Conservation (phyloP, 2,888 invertebrate genomes). For the Troides oblongomaculatus region DNA sequence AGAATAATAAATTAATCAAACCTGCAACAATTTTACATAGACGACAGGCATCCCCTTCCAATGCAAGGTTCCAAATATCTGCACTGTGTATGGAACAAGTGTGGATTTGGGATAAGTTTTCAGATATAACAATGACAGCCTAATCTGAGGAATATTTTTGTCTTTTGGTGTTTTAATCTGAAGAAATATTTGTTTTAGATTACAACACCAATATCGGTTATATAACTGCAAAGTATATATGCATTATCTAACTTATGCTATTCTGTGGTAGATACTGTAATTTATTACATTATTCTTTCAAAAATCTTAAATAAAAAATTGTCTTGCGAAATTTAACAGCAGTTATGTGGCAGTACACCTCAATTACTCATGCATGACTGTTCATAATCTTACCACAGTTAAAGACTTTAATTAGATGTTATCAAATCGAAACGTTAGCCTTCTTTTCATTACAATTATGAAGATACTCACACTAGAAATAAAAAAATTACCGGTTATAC, state of each 20-base stretch:
- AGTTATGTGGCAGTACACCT: too few species aligned
- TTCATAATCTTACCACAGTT: too few species aligned
- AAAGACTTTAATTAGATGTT: too few species aligned
- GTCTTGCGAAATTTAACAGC: too few species aligned
- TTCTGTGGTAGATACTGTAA: not conserved
- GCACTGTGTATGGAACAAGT: slow-evolving; percentile 57
- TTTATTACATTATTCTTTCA: too few species aligned
- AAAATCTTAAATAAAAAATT: too few species aligned
- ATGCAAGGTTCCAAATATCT: slow-evolving; percentile 61
- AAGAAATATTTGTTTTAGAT: slow-evolving; percentile 18
- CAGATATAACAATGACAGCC: slow-evolving; percentile 53
- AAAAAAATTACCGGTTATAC: slow-evolving; percentile 53
- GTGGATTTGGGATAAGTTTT: slow-evolving; percentile 44
- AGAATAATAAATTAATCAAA: slow-evolving; percentile 29
- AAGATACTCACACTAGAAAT: slow-evolving; percentile 52
- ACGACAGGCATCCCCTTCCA: slow-evolving; percentile 61
- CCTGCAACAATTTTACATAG: slow-evolving; percentile 59
- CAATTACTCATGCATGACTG: too few species aligned
- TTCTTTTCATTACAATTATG: not conserved
- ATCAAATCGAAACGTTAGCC: too few species aligned
- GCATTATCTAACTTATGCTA: not conserved
- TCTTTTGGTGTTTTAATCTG: slow-evolving; percentile 44
- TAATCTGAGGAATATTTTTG: slow-evolving; percentile 36
- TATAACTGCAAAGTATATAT: too few species aligned
- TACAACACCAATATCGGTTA: too few species aligned